Base-by-base conservation (phyloP, 2,113 vertebrate genomes). In the Pipa parva region DNA sequence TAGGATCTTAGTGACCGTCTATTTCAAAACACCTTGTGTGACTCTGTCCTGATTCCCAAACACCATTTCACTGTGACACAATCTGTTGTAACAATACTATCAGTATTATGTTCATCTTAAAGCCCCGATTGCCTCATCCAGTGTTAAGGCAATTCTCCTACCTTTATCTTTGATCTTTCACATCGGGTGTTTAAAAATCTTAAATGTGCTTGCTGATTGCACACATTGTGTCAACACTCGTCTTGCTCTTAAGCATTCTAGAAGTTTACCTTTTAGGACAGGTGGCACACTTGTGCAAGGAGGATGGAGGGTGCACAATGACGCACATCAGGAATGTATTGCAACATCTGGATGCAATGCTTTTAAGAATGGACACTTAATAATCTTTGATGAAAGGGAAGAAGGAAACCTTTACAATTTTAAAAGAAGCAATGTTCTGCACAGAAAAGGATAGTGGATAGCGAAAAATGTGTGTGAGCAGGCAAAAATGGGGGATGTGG, bases 231-330 rank as follows among this genome's bases (percentile, higher is more conserved):
- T 7, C 7, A 68, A 33, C 46, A 51, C 66, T 68, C 39, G 56
- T 50, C 28, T 59, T 21, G 22, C 46, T 18, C 18, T 67, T 9
- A 70, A 70, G 66, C 22, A 18, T 20, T 33, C 48, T 31, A 51
- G 5, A 54, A 7, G 50, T 18, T 61, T 39, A 50, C 31, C 45
- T 50, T 51, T 46, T 9, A 45, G 36, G 48, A 31, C 7, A 18
- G 22, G 56, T 13, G 48, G 58, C 17, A 28, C 21, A 70, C 48
- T 60, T 68, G 17, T 52, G 56, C 22, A 15, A n/a, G 31, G 46
- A 24, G 24, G 20, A n/a, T 36, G 17, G 26, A 15, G 21, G 24
- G 21, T 7, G 54, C 2, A 3, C 11, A 31, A 37, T 61, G 66
- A 70, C 33, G 66, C 58, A 31, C 13, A 29, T 11, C 8, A 13